phyloP scores from a whole-genome alignment of 2,113 vertebrate genomes.

The Notothenia rossii region DNA sequence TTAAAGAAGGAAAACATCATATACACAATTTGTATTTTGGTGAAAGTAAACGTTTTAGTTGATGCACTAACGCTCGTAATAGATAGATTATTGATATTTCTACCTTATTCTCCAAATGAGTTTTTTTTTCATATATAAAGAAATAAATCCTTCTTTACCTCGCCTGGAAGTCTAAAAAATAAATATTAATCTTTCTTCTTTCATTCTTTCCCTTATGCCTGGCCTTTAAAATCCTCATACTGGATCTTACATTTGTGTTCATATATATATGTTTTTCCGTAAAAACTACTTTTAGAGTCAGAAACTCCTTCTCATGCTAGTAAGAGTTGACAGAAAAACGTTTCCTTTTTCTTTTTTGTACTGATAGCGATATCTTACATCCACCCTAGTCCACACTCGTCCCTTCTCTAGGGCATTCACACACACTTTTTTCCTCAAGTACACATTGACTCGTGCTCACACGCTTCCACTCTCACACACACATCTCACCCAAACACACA shows the following conservation, averaged over 20 bases:
- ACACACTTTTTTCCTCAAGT: constrained; percentile 14
- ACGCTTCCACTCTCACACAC: background rate
- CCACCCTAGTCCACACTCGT: background rate
- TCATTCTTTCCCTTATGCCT: no score
- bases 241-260: background rate
- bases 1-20: no score
- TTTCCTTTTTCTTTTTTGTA: background rate
- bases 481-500: constrained; percentile 15
- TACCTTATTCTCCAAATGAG: no score
- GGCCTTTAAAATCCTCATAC: no score
- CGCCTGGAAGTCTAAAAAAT: no score
- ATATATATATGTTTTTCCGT: background rate
- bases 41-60: no score
- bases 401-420: background rate
- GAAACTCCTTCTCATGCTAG: background rate
- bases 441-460: constrained; percentile 9
- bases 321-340: background rate
- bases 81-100: no score
- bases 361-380: background rate
- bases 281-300: background rate
- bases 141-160: no score
- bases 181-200: no score
- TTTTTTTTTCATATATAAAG: no score
- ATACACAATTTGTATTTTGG: no score
- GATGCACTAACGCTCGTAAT: no score